Conservation (phyloP, 2,888 invertebrate genomes). For the Thera britannica region DNA sequence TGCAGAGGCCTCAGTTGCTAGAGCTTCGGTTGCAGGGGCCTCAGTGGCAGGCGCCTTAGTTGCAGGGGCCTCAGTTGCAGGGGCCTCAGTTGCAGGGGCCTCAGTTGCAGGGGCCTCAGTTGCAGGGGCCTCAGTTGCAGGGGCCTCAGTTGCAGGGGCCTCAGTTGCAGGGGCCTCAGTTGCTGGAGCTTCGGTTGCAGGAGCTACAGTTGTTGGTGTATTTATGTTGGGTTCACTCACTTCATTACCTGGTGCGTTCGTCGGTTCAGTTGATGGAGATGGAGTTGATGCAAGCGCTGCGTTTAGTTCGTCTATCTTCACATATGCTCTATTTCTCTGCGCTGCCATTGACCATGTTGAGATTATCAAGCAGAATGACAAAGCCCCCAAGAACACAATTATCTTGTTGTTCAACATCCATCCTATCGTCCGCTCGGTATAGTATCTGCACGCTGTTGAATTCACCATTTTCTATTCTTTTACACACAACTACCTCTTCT, state of each 20-base stretch:
- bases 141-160: too few relatives aligned
- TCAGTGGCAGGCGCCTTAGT: too few relatives aligned
- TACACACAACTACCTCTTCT: slow-evolving; percentile 27
- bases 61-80: too few relatives aligned
- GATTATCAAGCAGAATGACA: slow-evolving; percentile 70
- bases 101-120: too few relatives aligned
- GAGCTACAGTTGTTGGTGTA: background rate
- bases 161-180: background rate
- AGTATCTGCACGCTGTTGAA: slow-evolving; percentile 62
- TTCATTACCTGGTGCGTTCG: background rate
- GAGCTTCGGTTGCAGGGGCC: too few relatives aligned
- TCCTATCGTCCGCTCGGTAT: slow-evolving; percentile 56
- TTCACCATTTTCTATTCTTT: slow-evolving; percentile 43
- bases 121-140: too few relatives aligned
- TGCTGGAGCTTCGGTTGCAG: background rate
- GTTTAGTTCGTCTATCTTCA: slow-evolving; percentile 49
- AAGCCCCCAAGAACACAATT: slow-evolving; percentile 65
- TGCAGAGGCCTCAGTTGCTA: too few relatives aligned
- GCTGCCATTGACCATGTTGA: slow-evolving; percentile 67
- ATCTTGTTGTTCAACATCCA: slow-evolving; percentile 75
- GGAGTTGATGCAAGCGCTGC: slow-evolving; percentile 15
- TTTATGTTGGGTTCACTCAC: background rate
- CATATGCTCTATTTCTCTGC: slow-evolving; percentile 59
- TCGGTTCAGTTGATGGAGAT: background rate
- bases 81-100: too few relatives aligned